Evolutionary conservation across 2,797 vertebrate genomes (phyloP).

Genomic region (Tinamus major): DNA sequence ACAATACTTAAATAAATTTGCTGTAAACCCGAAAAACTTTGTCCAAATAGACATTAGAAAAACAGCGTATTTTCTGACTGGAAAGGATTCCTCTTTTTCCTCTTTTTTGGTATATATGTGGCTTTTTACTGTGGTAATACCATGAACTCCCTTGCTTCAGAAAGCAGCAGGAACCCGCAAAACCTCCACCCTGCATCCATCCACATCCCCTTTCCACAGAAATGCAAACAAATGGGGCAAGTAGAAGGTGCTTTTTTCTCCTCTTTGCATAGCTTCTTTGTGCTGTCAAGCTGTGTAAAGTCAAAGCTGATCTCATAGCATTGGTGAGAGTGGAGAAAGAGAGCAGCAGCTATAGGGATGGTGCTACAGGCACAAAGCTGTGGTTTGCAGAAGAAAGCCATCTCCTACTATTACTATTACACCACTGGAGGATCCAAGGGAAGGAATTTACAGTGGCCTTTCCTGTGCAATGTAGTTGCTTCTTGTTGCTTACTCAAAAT

Average conservation of each 20-base stretch:
- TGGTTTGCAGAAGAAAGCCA: background rate
- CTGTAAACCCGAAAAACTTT: background rate
- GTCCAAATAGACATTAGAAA: background rate
- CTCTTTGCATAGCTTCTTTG: background rate
- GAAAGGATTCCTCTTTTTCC: background rate
- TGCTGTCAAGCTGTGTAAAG: background rate
- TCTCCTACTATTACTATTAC: background rate
- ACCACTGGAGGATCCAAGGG: background rate
- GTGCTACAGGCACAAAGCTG: background rate
- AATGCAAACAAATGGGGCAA: background rate
- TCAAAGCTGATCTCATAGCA: background rate
- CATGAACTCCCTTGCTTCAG: background rate
- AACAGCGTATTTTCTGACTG: background rate
- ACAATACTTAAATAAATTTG: background rate
- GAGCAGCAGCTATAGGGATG: fast-evolving
- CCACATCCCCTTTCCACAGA: background rate
- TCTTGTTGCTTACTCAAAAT: fast-evolving
- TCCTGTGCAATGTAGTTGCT: fast-evolving
- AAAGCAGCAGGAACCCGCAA: background rate
- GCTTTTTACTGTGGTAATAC: background rate
- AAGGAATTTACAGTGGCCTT: background rate
- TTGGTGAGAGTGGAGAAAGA: background rate
- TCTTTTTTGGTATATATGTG: too few species aligned
- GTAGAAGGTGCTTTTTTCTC: background rate
- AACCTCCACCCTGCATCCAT: background rate